phyloP scores from a whole-genome alignment of 2,113 vertebrate genomes.

The Vanacampus margaritifer region DNA sequence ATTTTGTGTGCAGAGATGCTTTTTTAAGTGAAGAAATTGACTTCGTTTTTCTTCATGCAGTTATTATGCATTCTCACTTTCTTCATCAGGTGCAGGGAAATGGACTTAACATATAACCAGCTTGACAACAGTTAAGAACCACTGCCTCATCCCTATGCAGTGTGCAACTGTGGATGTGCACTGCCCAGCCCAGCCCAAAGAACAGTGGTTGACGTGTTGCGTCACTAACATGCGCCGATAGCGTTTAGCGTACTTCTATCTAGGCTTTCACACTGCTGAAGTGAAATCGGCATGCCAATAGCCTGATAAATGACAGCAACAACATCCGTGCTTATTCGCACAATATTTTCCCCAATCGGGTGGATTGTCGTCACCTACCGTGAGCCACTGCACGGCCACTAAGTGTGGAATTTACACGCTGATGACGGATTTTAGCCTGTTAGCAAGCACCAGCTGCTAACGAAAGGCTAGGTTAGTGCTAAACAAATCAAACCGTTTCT shows the following conservation, averaged over 20 bases:
- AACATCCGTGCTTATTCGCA: not conserved
- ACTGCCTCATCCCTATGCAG: too few species aligned
- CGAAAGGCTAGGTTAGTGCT: not conserved
- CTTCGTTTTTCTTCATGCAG: too few species aligned
- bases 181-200: too few species aligned
- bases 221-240: conserved; percentile 58
- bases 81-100: not conserved
- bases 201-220: conserved; percentile 29
- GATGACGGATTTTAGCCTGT: conserved; percentile 6
- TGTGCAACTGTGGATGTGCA: too few species aligned
- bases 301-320: not conserved
- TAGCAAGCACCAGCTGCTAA: conserved; percentile 20
- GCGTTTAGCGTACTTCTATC: not conserved
- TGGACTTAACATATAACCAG: not conserved
- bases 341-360: not conserved
- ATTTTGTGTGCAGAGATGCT: too few species aligned
- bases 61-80: too few species aligned
- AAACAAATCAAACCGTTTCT: conserved; percentile 16
- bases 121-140: too few species aligned
- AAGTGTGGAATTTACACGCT: not conserved
- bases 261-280: not conserved
- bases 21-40: too few species aligned
- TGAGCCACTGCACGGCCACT: not conserved
- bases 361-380: conserved; percentile 3
- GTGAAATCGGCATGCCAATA: not conserved